Evolutionary conservation across 2,113 vertebrate genomes (phyloP).

Genomic region (Pomatorhinus ruficollis): DNA sequence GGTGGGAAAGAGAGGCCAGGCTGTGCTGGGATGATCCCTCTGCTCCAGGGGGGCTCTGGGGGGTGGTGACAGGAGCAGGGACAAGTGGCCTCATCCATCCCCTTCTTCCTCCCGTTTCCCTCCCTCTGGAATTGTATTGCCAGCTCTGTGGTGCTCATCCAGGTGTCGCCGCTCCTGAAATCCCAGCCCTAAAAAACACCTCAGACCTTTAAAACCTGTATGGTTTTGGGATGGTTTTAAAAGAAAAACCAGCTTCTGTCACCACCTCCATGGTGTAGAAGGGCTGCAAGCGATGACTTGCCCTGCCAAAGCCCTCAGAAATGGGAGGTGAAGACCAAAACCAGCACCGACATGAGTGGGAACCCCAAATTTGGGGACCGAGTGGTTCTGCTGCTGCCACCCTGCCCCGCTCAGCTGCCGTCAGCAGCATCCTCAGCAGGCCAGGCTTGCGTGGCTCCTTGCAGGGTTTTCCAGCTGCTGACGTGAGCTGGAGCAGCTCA

Average conservation of each 20-base stretch:
- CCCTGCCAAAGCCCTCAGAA: not conserved
- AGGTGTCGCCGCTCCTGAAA: not conserved
- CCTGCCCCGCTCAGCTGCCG: not conserved
- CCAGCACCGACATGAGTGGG: accelerated
- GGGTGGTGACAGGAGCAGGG: not conserved
- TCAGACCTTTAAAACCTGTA: accelerated
- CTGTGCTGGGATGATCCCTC: not conserved
- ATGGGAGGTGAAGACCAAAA: not conserved
- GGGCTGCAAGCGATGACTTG: not conserved
- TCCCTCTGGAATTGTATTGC: not conserved
- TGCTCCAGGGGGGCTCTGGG: accelerated
- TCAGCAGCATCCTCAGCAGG: not conserved
- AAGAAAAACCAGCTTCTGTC: not conserved
- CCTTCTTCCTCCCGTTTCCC: not conserved
- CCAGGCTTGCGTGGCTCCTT: not conserved
- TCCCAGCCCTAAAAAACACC: not conserved
- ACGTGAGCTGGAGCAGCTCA: not conserved
- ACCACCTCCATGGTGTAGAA: accelerated
- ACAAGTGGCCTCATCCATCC: accelerated
- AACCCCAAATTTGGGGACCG: not conserved
- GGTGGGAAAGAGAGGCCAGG: not conserved
- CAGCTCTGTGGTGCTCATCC: not conserved
- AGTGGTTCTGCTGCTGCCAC: not conserved
- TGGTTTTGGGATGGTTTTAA: not conserved
- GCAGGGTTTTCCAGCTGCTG: not conserved